Evolutionary conservation across 2,113 vertebrate species (phyloP), one percentile per base, ranked within the genome.

Genomic region (Podocnemis expansa): DNA sequence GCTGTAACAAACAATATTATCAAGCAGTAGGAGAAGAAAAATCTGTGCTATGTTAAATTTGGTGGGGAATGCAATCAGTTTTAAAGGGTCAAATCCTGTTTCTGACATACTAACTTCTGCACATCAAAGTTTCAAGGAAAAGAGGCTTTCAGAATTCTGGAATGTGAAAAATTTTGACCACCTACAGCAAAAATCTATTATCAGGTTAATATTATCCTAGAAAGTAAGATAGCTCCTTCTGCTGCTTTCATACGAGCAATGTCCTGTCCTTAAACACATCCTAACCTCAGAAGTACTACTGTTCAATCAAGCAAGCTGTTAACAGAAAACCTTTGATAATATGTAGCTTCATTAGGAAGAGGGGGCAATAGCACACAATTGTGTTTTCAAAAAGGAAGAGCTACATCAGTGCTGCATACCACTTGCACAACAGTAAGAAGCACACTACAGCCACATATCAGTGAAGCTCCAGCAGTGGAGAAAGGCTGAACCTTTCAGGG

Each of bases 21-120:
- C 7, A 43, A n/a, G 22, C 52, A 52, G 10, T 1, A 76, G 1
- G 2, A 75, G n/a, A 2, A 34, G 10, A 81, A 93, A 54, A 91
- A 60, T 6, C 22, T 6, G 29, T 43, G 47, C 10, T 45, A 56
- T 12, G 10, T 90, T 83, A 70, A 60, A 91, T 16, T 49, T 78
- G 16, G 85, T 45, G 84, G n/a, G 19, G 63, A 70, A 70, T 22
- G 63, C 34, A 19, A 4, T 70, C 29, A 0, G 0, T 19, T 80
- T 93, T 27, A 22, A 19, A 29, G 58, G 82, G n/a, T n/a, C n/a
- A n/a, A n/a, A n/a, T n/a, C n/a, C n/a, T n/a, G n/a, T n/a, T n/a
- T n/a, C n/a, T n/a, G n/a, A n/a, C n/a, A n/a, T n/a, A n/a, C n/a
- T n/a, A n/a, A n/a, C n/a, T 0, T 10, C 27, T 54, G 52, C 86